phyloP scores from a whole-genome alignment of 1,140 invertebrate genomes.

The Cephus cinctus region DNA sequence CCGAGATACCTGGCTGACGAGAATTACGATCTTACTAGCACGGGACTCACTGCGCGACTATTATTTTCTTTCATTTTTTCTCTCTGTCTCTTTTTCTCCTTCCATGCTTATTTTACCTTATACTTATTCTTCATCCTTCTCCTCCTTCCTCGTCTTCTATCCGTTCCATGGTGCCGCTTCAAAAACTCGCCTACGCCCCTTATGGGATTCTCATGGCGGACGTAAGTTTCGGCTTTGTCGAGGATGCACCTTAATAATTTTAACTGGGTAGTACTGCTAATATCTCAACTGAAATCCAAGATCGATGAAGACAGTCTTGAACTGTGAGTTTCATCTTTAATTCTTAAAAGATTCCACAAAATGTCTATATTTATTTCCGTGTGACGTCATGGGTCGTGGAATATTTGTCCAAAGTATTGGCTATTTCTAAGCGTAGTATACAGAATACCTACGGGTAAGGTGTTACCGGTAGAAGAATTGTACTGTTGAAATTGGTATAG shows the following conservation, averaged over 20 bases:
- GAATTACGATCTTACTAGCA: constrained; percentile 48
- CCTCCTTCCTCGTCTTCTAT: constrained; percentile 17
- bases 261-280: not conserved
- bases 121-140: constrained; percentile 13
- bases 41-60: constrained; percentile 29
- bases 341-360: too few relatives aligned
- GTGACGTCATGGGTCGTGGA: too few relatives aligned
- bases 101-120: not conserved
- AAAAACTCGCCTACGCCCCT: constrained; percentile 38
- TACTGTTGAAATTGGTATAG: too few relatives aligned
- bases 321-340: not conserved
- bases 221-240: not conserved
- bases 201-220: too few relatives aligned
- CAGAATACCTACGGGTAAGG: too few relatives aligned
- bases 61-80: constrained; percentile 26
- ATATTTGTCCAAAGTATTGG: too few relatives aligned
- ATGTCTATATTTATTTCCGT: too few relatives aligned
- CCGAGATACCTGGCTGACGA: constrained; percentile 40
- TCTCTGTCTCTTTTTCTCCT: constrained; percentile 6
- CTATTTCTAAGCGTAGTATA: too few relatives aligned
- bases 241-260: not conserved
- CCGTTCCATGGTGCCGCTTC: constrained; percentile 6
- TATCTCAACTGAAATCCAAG: not conserved
- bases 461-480: too few relatives aligned
- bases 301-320: not conserved